These are phyloP conservation scores for Hetaerina americana DNA, from an alignment of 1,140 invertebrate species.

Conservation along the genomic window DNA sequence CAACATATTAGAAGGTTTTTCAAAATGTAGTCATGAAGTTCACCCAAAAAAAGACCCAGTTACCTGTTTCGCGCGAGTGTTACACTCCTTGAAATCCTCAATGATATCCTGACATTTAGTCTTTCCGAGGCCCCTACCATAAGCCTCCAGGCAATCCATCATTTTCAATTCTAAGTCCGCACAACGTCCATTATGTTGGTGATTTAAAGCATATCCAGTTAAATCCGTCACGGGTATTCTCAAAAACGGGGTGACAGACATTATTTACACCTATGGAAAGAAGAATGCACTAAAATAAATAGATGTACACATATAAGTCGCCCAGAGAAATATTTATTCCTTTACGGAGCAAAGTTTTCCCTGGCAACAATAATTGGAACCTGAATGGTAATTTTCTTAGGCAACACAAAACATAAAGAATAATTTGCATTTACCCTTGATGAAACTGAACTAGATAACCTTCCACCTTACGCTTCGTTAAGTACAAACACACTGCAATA, in stretches of 20 bases:
- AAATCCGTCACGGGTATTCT: slow-evolving; percentile 52
- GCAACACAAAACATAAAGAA: no score
- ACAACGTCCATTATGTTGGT: slow-evolving; percentile 45
- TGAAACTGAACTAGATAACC: no score
- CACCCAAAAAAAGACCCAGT: slow-evolving; percentile 32
- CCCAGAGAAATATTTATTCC: no score
- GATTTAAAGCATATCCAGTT: slow-evolving; percentile 41
- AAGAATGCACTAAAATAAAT: background rate
- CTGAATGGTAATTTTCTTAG: no score
- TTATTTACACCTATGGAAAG: slow-evolving; percentile 37
- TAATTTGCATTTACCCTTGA: no score
- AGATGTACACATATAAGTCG: no score
- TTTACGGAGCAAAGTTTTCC: no score
- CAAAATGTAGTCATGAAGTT: background rate
- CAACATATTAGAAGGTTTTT: background rate
- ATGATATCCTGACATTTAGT: slow-evolving; percentile 42
- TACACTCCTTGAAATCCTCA: slow-evolving; percentile 52
- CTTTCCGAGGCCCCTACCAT: slow-evolving; percentile 42
- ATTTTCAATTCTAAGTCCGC: slow-evolving; percentile 47
- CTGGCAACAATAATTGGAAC: no score
- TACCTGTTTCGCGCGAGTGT: slow-evolving; percentile 39
- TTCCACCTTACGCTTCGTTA: no score
- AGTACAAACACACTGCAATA: no score
- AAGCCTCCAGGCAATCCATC: slow-evolving; percentile 60
- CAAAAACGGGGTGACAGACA: slow-evolving; percentile 42